phyloP scores from a whole-genome alignment of 2,113 vertebrate genomes.

The Spea bombifrons region DNA sequence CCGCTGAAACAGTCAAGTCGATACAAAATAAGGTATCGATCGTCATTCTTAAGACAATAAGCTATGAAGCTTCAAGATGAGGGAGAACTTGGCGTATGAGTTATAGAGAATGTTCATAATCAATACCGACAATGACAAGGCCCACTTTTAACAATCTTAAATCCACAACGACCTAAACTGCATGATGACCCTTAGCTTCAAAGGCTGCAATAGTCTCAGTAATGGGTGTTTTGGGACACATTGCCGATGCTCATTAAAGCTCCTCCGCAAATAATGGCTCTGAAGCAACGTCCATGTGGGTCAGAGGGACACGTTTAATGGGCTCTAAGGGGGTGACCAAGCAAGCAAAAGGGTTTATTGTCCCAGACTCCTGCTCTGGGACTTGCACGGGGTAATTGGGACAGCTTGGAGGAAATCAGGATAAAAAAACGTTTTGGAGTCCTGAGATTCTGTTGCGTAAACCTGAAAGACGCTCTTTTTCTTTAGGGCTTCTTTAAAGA shows the following conservation, averaged over 20 bases:
- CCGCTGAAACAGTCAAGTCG: constrained; percentile 36
- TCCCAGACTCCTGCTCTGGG: not conserved
- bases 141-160: constrained; percentile 11
- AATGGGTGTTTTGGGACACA: not conserved
- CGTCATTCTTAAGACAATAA: constrained; percentile 35
- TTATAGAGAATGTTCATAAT: constrained; percentile 18
- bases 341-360: not conserved
- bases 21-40: constrained; percentile 46
- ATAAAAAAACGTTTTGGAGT: too few relatives aligned
- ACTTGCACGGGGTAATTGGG: not conserved
- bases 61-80: constrained; percentile 25
- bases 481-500: too few relatives aligned
- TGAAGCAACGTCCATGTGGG: not conserved
- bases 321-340: not conserved
- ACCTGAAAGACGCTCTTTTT: too few relatives aligned
- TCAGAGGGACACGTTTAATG: not conserved
- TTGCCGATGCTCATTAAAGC: not conserved
- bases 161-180: not conserved
- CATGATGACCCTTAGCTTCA: not conserved
- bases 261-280: not conserved
- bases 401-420: too few relatives aligned
- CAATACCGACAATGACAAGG: constrained; percentile 19
- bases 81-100: constrained; percentile 1
- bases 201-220: not conserved
- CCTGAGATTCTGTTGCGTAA: too few relatives aligned